These are phyloP conservation scores for Hetaerina americana DNA, from an alignment of 1,140 invertebrate species.

Conservation along the genomic window DNA sequence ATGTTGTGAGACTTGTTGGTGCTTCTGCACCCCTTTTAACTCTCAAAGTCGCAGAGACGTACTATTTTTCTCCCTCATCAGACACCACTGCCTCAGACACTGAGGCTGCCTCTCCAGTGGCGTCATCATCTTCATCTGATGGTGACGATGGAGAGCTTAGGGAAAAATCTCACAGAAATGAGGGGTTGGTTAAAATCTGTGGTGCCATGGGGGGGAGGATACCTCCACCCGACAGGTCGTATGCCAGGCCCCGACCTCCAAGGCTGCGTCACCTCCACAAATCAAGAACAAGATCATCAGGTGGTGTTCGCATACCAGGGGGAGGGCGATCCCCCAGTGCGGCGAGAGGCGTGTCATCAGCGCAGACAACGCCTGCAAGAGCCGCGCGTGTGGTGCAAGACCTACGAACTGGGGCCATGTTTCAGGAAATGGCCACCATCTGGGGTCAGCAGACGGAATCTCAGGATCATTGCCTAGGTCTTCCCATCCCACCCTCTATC, in stretches of 20 bases:
- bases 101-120: not conserved
- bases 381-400: slow-evolving; percentile 40
- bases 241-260: slow-evolving; percentile 20
- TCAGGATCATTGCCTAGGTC: not conserved
- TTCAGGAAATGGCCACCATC: slow-evolving; percentile 21
- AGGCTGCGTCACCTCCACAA: slow-evolving; percentile 27
- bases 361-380: slow-evolving; percentile 17
- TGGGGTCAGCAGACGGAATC: not conserved
- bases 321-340: not conserved
- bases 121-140: slow-evolving; percentile 36
- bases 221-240: slow-evolving; percentile 18
- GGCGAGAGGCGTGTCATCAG: not conserved
- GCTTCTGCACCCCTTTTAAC: slow-evolving; percentile 62
- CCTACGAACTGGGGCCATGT: slow-evolving; percentile 38
- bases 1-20: slow-evolving; percentile 81
- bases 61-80: slow-evolving; percentile 38
- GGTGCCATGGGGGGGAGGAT: not conserved
- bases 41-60: slow-evolving; percentile 78
- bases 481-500: not conserved
- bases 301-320: not conserved
- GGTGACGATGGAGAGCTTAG: slow-evolving; percentile 60
- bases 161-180: not conserved
- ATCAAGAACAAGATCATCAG: slow-evolving; percentile 17
- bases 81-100: not conserved
- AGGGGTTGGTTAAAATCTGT: not conserved